Percentiles rank a stretch among this genome's conserved stretches.
These are phyloP conservation scores for Venustoraphidia nigricollis DNA, from an alignment of 2,888 invertebrate species.

Conservation along the genomic window DNA sequence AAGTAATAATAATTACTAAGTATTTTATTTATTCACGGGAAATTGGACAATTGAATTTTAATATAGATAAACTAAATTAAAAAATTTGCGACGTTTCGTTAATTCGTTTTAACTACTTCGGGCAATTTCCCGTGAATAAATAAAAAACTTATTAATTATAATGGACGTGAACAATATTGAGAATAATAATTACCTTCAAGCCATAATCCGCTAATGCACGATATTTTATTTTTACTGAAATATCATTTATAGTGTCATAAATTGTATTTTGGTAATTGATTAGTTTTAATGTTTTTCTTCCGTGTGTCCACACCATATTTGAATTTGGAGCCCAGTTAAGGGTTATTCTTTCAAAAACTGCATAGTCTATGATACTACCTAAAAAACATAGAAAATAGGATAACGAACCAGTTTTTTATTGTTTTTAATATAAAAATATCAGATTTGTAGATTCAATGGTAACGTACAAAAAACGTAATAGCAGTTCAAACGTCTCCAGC, in stretches of 20 bases:
- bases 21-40: too few relatives aligned
- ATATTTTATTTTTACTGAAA: slow-evolving; percentile 54
- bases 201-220: slow-evolving; percentile 65
- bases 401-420: background rate
- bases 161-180: too few relatives aligned
- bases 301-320: slow-evolving; percentile 60
- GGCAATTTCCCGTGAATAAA: too few relatives aligned
- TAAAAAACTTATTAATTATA: too few relatives aligned
- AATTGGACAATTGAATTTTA: too few relatives aligned
- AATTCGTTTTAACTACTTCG: too few relatives aligned
- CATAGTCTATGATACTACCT: slow-evolving; percentile 55
- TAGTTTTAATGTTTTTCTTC: slow-evolving; percentile 45
- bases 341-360: slow-evolving; percentile 67
- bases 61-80: too few relatives aligned
- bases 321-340: slow-evolving; percentile 64
- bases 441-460: slow-evolving; percentile 1
- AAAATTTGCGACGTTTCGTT: too few relatives aligned
- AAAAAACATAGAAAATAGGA: slow-evolving; percentile 12
- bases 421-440: background rate
- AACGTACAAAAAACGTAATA: background rate
- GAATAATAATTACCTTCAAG: slow-evolving; percentile 44
- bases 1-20: too few relatives aligned
- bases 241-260: slow-evolving; percentile 44
- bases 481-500: too few relatives aligned
- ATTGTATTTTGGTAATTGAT: slow-evolving; percentile 35